phyloP scores from a whole-genome alignment of 2,113 vertebrate species.

The Microtus richardsoni region DNA sequence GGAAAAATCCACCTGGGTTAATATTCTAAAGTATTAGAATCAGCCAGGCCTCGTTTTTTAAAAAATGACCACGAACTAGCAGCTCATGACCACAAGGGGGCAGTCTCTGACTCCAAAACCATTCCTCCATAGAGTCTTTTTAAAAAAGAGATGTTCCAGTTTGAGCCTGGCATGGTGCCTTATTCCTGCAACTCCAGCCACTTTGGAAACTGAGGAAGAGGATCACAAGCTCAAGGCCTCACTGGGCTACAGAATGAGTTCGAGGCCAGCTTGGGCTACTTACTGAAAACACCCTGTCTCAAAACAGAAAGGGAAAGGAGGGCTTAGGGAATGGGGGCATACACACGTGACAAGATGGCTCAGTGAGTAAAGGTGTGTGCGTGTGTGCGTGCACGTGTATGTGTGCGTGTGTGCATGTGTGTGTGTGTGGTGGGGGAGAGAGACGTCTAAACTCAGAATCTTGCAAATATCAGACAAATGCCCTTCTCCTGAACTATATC shows the following conservation, averaged over 20 bases:
- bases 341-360: background rate
- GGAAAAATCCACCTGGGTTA: background rate
- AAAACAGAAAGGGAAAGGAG: background rate
- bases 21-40: background rate
- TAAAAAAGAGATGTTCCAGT: background rate
- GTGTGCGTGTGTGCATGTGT: background rate
- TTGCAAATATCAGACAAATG: background rate
- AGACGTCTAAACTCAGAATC: background rate
- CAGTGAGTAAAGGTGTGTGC: background rate
- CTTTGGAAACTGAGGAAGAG: background rate
- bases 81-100: conserved; percentile 41
- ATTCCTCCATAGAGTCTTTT: rapidly evolving
- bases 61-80: background rate
- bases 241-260: background rate
- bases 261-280: background rate
- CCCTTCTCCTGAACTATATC: background rate
- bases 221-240: background rate
- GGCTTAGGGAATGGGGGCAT: background rate
- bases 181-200: background rate
- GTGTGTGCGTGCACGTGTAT: background rate
- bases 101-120: conserved; percentile 21
- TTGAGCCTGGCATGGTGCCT: background rate
- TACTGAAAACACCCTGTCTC: background rate
- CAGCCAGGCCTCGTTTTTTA: too few species aligned
- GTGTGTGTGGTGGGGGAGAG: background rate